Evolutionary conservation across 2,113 vertebrate genomes (phyloP), one percentile per base, ranked within the genome.

Genomic region (Melanotaenia duboulayi): DNA sequence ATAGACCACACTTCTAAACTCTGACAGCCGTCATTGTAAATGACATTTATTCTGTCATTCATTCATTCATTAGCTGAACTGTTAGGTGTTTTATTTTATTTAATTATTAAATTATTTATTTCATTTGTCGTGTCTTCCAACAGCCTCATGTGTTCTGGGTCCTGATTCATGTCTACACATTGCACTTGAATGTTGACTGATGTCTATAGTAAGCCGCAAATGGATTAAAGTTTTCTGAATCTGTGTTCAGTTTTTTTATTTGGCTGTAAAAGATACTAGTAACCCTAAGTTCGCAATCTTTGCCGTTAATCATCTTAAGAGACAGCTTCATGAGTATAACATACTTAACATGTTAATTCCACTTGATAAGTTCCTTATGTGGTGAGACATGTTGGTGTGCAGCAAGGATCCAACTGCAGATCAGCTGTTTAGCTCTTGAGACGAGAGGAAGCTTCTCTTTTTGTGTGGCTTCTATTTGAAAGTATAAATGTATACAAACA

Each of bases 251-350:
- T 28, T 28, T 58, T 51, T 58, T 22, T 37, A 17, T 32, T 25
- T 46, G 32, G 11, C 42, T 64, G 20, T 23, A 24, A 44, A 22
- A 46, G 14, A 61, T 37, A 52, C n/a, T 74, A 8, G n/a, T 40
- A 2, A 6, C 56, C 23, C 37, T 52, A 4, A 56, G 24, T 77
- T 64, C 73, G n/a, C n/a, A n/a, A n/a, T n/a, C n/a, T n/a, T n/a
- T n/a, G n/a, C n/a, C n/a, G 44, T 4, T 14, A 23, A 40, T 16
- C 25, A 48, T 11, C 48, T 32, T 35, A 32, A 58, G 11, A 61
- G 17, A 62, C 7, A 16, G 40, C 14, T 42, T 14, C 16, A 55
- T 55, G 11, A 51, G 20, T 5, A 8, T 40, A 66, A 64, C 37
- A 65, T 56, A 16, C 42, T 28, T 48, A 66, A 64, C 37, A 65